Evolutionary conservation across 2,888 invertebrate genomes (phyloP).

Genomic region (Leucophora obtusa): DNA sequence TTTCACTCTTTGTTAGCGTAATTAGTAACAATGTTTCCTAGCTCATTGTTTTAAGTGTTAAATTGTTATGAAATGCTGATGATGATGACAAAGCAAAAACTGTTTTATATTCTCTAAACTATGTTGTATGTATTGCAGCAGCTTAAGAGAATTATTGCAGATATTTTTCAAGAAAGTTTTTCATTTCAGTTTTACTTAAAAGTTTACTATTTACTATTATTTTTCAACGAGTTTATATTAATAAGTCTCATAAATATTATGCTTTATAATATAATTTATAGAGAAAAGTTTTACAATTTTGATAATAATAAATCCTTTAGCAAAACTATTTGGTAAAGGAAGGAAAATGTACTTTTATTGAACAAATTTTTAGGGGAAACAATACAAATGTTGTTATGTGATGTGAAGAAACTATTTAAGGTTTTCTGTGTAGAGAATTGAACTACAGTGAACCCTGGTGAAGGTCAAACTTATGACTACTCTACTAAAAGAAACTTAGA

Average conservation of each 20-base stretch:
- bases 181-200: slow-evolving; percentile 9
- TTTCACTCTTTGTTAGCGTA: background rate
- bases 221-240: background rate
- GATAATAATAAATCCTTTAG: no score
- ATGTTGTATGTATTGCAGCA: slow-evolving; percentile 27
- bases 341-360: no score
- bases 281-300: no score
- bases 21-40: slow-evolving; percentile 26
- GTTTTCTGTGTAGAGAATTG: no score
- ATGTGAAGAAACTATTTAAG: no score
- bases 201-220: background rate
- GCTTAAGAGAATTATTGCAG: slow-evolving; percentile 23
- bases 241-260: background rate
- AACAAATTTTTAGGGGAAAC: no score
- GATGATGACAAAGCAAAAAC: background rate
- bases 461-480: no score
- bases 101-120: background rate
- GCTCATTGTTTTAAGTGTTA: slow-evolving; percentile 30
- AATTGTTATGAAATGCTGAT: slow-evolving; percentile 25
- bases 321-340: no score
- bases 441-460: no score
- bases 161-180: slow-evolving; percentile 13
- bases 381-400: no score
- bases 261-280: no score
- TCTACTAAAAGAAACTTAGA: no score